phyloP scores from a whole-genome alignment of 2,113 vertebrate genomes.

The Chaenogobius annularis region DNA sequence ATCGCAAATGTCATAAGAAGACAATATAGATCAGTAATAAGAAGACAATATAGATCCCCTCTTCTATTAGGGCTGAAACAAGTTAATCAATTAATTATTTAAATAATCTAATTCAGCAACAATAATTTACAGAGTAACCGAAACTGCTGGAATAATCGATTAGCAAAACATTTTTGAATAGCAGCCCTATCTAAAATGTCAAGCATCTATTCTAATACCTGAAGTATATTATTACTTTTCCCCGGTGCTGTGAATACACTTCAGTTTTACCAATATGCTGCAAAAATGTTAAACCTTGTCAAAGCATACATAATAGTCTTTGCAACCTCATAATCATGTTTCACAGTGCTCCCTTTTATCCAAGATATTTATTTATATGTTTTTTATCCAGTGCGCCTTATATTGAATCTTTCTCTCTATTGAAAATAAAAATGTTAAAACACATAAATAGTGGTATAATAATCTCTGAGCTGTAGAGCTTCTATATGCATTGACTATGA shows the following conservation, averaged over 20 bases:
- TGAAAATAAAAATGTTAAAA: neutral
- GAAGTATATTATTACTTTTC: neutral
- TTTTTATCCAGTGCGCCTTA: slow-evolving; percentile 12
- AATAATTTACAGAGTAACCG: too few species aligned
- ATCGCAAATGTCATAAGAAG: too few species aligned
- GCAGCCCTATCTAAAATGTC: too few species aligned
- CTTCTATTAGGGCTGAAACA: too few species aligned
- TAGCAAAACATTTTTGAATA: too few species aligned
- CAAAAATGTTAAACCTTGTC: slow-evolving; percentile 33
- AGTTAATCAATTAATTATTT: too few species aligned
- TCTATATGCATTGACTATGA: slow-evolving; percentile 52
- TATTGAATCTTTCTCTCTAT: slow-evolving; percentile 16
- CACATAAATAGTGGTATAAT: slow-evolving; percentile 11
- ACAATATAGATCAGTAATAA: too few species aligned
- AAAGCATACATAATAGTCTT: slow-evolving; percentile 61
- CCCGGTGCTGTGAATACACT: slow-evolving; percentile 16
- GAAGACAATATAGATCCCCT: too few species aligned
- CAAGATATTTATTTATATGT: slow-evolving; percentile 30
- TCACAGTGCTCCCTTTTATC: slow-evolving; percentile 27
- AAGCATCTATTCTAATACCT: too few species aligned
- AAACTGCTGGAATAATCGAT: too few species aligned
- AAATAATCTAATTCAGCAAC: too few species aligned
- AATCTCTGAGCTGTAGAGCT: slow-evolving; percentile 13
- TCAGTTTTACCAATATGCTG: slow-evolving; percentile 22
- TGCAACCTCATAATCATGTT: slow-evolving; percentile 55